These are phyloP conservation scores for Amphimallon solstitiale DNA, from an alignment of 2,888 invertebrate species.

Conservation along the genomic window DNA sequence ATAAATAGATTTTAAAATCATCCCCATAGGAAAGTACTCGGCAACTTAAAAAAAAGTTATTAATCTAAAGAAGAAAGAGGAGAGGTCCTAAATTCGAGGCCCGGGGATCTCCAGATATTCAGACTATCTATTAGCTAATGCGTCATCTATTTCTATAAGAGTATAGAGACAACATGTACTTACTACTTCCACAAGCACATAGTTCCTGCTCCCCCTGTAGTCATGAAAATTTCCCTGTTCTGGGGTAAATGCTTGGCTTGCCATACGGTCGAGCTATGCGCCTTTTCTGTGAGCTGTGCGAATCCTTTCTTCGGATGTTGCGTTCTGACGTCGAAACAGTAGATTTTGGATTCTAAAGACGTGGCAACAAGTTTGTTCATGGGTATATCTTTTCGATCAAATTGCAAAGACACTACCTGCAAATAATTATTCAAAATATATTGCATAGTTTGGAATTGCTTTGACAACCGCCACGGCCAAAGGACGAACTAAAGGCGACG, in stretches of 20 bases:
- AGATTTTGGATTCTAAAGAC: constrained; percentile 90
- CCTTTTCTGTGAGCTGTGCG: constrained; percentile 69
- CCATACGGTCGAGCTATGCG: constrained; percentile 86
- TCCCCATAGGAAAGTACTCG: no score
- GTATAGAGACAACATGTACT: no score
- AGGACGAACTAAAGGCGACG: no score
- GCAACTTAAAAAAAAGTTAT: no score
- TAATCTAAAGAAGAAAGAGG: no score
- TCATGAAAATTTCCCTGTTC: constrained; percentile 91
- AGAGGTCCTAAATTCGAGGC: no score
- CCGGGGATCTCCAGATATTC: no score
- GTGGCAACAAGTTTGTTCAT: constrained; percentile 96
- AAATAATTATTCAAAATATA: constrained; percentile 36
- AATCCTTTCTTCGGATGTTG: constrained; percentile 90
- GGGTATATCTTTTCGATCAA: constrained; percentile 91
- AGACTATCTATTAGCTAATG: no score
- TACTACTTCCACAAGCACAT: constrained; percentile 96
- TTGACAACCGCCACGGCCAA: no score
- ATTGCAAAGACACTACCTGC: constrained; percentile 84
- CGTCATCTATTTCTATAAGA: no score
- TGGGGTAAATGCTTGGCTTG: constrained; percentile 88
- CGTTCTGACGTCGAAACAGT: constrained; percentile 88
- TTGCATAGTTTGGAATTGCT: no score
- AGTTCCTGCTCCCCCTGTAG: constrained; percentile 91
- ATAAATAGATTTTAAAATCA: no score